Evolutionary conservation across 2,113 vertebrate species (phyloP).

Genomic region (Zosterops borbonicus): DNA sequence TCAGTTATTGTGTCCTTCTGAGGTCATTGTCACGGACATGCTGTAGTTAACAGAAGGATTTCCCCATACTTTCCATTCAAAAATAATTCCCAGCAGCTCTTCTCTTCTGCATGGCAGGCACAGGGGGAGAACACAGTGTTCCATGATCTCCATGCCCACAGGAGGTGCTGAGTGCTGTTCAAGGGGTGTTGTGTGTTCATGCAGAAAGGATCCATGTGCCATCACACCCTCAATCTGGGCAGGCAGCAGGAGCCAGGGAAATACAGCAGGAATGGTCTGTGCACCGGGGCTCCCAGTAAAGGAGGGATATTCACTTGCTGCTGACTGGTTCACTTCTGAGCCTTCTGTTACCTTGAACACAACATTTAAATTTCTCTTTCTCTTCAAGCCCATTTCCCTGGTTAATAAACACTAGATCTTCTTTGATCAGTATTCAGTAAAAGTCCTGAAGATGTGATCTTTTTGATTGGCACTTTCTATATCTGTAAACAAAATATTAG

Average conservation of each 20-base stretch:
- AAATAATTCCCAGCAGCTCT: not conserved
- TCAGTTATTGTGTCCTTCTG: not conserved
- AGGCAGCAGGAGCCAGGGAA: not conserved
- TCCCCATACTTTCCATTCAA: not conserved
- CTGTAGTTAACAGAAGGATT: not conserved
- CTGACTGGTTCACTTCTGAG: not conserved
- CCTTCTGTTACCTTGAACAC: not conserved
- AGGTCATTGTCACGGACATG: not conserved
- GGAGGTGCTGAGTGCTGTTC: not conserved
- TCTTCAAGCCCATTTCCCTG: not conserved
- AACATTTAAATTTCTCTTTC: not conserved
- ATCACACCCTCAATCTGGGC: not conserved
- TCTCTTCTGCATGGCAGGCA: not conserved
- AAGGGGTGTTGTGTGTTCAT: fast-evolving
- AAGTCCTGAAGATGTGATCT: not conserved
- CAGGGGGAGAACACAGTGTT: not conserved
- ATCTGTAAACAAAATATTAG: slow-evolving; percentile 53
- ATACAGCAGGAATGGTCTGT: not conserved
- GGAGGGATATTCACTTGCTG: not conserved
- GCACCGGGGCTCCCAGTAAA: not conserved
- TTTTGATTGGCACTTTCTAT: slow-evolving; percentile 40
- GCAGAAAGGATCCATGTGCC: not conserved
- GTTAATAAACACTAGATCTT: not conserved
- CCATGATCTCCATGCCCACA: not conserved
- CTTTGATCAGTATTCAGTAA: slow-evolving; percentile 19